Evolutionary conservation across 2,888 invertebrate genomes (phyloP).

Genomic region (Crepidodera aurea): DNA sequence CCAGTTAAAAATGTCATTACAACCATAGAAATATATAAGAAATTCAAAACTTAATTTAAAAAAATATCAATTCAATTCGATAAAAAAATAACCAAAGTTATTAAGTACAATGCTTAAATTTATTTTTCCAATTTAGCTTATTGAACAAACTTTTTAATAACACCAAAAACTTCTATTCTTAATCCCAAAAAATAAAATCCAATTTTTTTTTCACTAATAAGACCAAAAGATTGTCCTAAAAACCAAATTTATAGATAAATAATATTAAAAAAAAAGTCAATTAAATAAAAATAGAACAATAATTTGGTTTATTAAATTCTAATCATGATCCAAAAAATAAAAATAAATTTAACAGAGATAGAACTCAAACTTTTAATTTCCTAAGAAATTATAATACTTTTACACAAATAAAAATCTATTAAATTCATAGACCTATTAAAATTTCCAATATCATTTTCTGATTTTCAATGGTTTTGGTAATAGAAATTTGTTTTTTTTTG

Average conservation of each 20-base stretch:
- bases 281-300: background rate
- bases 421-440: background rate
- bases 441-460: too few species aligned
- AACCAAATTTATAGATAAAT: background rate
- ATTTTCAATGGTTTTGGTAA: too few species aligned
- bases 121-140: background rate
- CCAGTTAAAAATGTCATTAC: conserved; percentile 17
- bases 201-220: background rate
- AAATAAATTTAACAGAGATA: background rate
- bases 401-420: background rate
- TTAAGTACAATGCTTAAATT: conserved; percentile 39
- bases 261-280: background rate
- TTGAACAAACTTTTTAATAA: conserved; percentile 4
- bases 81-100: conserved; percentile 37
- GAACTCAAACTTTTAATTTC: too few species aligned
- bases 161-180: conserved; percentile 4
- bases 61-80: conserved; percentile 11
- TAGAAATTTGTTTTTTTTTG: too few species aligned
- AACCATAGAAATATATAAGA: conserved; percentile 9
- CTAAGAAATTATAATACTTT: background rate
- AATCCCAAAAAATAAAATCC: background rate
- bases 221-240: background rate
- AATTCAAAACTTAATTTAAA: conserved; percentile 15
- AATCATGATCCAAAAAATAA: background rate
- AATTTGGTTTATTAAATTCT: background rate